Evolutionary conservation across 2,113 vertebrate genomes (phyloP).

Genomic region (Gallinago jamesoni): DNA sequence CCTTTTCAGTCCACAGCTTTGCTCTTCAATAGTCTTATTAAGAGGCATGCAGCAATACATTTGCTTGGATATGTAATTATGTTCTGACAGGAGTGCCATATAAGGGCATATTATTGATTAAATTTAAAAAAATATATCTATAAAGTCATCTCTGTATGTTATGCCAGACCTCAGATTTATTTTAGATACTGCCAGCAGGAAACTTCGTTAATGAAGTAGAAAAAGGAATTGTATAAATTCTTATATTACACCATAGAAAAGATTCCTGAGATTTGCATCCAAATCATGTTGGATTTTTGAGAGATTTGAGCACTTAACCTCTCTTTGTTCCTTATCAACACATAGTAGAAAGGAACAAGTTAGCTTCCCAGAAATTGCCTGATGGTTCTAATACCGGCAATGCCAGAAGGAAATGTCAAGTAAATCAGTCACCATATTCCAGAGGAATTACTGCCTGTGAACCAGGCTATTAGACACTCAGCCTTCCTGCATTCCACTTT

Average conservation of each 20-base stretch:
- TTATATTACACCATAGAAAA: neutral
- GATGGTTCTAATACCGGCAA: neutral
- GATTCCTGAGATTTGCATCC: neutral
- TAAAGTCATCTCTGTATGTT: neutral
- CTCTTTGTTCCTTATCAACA: slow-evolving; percentile 18
- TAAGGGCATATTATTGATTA: neutral
- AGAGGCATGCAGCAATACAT: neutral
- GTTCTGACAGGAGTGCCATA: neutral
- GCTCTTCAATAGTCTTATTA: neutral
- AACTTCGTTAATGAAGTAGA: neutral
- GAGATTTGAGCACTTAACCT: neutral
- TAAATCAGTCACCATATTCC: slow-evolving; percentile 28
- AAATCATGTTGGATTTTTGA: neutral
- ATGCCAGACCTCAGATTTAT: neutral
- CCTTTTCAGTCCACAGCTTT: neutral
- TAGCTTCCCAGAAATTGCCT: slow-evolving; percentile 23
- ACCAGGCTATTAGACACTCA: neutral
- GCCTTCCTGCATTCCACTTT: neutral
- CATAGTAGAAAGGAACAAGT: slow-evolving; percentile 13
- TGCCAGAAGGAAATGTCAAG: neutral
- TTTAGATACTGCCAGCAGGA: neutral
- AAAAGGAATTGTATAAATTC: neutral
- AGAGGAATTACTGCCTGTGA: slow-evolving; percentile 22
- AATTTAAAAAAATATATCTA: neutral
- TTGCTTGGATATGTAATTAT: neutral